Evolutionary conservation across 2,797 vertebrate genomes (phyloP), one percentile per base, ranked within the genome.

Genomic region (Sebastes aleutianus): DNA sequence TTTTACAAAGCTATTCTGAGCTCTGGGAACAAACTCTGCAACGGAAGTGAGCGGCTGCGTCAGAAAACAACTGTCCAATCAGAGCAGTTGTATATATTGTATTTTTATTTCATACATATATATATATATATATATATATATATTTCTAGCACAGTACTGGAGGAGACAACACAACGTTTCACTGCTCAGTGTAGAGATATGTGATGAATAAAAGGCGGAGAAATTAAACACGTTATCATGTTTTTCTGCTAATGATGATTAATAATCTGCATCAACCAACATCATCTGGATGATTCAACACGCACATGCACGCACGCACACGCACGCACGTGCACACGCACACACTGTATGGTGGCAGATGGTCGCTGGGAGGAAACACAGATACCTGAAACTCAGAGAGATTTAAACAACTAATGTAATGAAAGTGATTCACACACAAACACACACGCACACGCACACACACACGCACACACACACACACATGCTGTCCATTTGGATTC

Each of bases 331-430:
- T 22, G 20, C 32, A 43, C 12, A 39, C 22, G 9, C 22, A 65
- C 34, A 65, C 62, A 39, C 62, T 27, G 36, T 4, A 34, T 58
- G 43, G 24, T 71, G 78, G 77, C 89, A 92, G 90, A 92, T 89
- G 89, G 85, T 82, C 47, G 76, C 57, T 61, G 78, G 82, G 76
- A 74, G 73, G 74, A 77, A 70, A 39, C 70, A 56, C 50, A 71
- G 68, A 80, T 18, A 86, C 76, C 68, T 76, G 73, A 70, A 76
- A 65, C 18, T 56, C 65, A 64, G n/a, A 61, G 73, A 76, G 74
- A 80, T 82, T 84, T 79, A 70, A 80, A 74, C 65, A 62, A 53
- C 59, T 76, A 74, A 85, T 83, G 34, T 78, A 76, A 78, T 89
- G 82, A 87, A 80, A 82, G 69, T 65, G 64, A 84, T 65, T 62